Evolutionary conservation across 2,888 invertebrate genomes (phyloP).

Genomic region (Busseola fusca): DNA sequence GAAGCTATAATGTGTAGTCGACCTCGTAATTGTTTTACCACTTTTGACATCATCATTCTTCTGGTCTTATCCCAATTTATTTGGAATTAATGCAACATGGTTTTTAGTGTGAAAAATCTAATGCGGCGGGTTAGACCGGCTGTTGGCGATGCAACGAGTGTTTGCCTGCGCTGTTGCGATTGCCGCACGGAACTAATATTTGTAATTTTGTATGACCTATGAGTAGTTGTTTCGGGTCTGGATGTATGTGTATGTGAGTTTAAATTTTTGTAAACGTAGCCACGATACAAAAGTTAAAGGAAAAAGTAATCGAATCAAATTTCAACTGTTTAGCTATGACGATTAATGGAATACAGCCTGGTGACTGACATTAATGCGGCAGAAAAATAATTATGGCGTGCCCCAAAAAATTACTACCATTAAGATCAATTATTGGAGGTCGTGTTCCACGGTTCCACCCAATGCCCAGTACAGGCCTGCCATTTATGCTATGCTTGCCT

Average conservation of each 20-base stretch:
- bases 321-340: no score
- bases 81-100: not conserved
- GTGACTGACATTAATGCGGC: not conserved
- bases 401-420: conserved; percentile 8
- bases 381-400: not conserved
- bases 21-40: not conserved
- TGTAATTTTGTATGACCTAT: no score
- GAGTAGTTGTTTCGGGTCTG: no score
- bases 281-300: no score
- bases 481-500: conserved; percentile 39
- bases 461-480: conserved; percentile 15
- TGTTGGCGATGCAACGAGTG: no score
- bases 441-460: conserved; percentile 12
- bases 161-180: no score
- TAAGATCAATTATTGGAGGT: conserved; percentile 14
- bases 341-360: no score
- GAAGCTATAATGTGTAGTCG: not conserved
- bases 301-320: no score
- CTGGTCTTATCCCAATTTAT: not conserved
- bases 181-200: no score
- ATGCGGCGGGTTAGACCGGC: not conserved
- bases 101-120: not conserved
- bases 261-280: no score
- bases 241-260: no score
- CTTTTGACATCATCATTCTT: not conserved